Evolutionary conservation across 2,797 vertebrate genomes (phyloP), one percentile per base, ranked within the genome.

Genomic region (Columba guinea): DNA sequence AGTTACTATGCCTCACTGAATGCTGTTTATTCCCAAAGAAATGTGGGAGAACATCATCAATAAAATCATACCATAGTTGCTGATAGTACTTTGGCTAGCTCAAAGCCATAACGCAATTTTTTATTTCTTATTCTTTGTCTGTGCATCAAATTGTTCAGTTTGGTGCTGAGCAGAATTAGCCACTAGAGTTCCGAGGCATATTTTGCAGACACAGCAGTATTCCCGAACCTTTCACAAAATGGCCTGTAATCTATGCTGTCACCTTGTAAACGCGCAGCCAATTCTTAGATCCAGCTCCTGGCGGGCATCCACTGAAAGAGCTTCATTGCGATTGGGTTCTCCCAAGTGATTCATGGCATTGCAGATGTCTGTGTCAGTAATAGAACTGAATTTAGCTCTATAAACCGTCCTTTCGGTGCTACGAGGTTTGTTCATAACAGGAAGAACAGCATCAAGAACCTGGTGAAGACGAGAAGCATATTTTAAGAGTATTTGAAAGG

Each of bases 211-310:
- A 89, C 35, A 71, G 51, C 46, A 51, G 7, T 12, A 34, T 16
- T 63, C 62, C 65, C 12, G 59, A 91, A 17, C 41, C 53, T 62
- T 21, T 52, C 77, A 35, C 4, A 65, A 60, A 81, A 24, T 14
- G 5, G 0, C 5, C 37, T 52, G 59, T 62, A 52, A 34, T 11
- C 80, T 16, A 4, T 59, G 74, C 67, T 76, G 76, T 81, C 97
- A 99, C 99, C 99, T 98, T 23, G 99, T 99, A 88, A 99, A 99
- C 3, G 99, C 99, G 58, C 99, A 99, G 96, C 99, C 99, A 7
- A 99, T 99, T 53, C 99, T 98, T 60, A 99, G 98, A 95, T 99
- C 99, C 96, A 99, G 98, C 94, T 99, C 99, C 97, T 99, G 99
- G 5, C 99, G 98, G 11, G 99, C 99, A 12, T 99, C 99, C 85